These are phyloP conservation scores for Scaptomyza parva DNA, from an alignment of 2,888 invertebrate genomes.

Conservation along the genomic window DNA sequence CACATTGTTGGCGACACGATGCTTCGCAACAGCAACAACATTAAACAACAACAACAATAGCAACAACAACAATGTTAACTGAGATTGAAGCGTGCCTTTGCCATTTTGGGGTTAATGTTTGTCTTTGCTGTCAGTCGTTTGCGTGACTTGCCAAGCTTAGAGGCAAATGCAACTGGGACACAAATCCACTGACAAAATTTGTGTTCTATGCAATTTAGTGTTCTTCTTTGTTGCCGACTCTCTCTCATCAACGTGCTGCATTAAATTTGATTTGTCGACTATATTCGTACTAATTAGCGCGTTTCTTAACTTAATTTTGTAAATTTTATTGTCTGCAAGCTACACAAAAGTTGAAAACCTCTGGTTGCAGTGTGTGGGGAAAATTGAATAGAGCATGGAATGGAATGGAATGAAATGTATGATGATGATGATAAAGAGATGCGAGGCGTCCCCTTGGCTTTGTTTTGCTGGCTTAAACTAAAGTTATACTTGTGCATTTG, in stretches of 20 bases:
- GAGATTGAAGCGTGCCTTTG: conserved; percentile 68
- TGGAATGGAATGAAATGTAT: neutral
- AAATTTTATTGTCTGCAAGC: conserved; percentile 49
- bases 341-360: conserved; percentile 25
- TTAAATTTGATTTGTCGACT: conserved; percentile 70
- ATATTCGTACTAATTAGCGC: conserved; percentile 66
- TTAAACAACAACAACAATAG: conserved; percentile 32
- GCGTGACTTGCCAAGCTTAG: conserved; percentile 49
- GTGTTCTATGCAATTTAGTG: conserved; percentile 2
- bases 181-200: neutral
- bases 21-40: conserved; percentile 50
- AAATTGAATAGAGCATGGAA: neutral
- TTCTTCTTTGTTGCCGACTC: conserved; percentile 12
- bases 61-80: conserved; percentile 45
- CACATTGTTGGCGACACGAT: conserved; percentile 76
- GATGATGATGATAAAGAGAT: neutral
- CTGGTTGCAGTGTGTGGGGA: conserved; percentile 3
- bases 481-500: conserved; percentile 68
- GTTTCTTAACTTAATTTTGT: conserved; percentile 67
- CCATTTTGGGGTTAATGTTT: conserved; percentile 66
- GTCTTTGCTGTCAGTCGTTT: conserved; percentile 46
- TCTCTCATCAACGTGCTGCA: conserved; percentile 62
- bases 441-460: conserved; percentile 8
- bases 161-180: conserved; percentile 35
- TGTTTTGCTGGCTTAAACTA: conserved; percentile 52